Base-by-base conservation (phyloP, 2,888 invertebrate species). In the Cephus pygmeus region DNA sequence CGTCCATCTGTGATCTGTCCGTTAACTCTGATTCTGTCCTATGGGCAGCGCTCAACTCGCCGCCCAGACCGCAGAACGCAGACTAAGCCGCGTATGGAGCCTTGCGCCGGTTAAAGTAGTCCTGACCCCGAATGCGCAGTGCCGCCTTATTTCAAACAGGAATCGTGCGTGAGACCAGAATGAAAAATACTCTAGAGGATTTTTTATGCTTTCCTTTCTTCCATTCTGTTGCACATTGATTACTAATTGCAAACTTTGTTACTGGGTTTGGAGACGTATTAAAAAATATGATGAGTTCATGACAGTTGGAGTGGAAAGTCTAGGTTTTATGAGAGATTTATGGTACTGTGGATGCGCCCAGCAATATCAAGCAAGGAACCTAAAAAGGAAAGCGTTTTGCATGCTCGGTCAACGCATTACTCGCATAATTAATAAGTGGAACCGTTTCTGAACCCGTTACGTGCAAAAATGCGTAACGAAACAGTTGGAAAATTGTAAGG, bases 1-100 rank as follows among this genome's bases (percentile, higher is more conserved):
- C 86, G 82, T 85, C 87, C 87, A 85, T 87, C 85, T 83, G 87
- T 84, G 87, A 87, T 85, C 86, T 85, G 85, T 82, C 73, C 12
- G 71, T 80, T 79, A 79, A 82, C 81, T 86, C 83, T 78, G 76
- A 74, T 74, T 76, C 82, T 75, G 76, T 76, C 83, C 79, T 75
- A 33, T 56, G 33, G 73, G 40, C 36, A 31, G 31, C 81, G 77
- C 81, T 84, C 81, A 74, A 36, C 74, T 83, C 79, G 80, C 83
- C 80, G 79, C 78, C 78, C 75, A 81, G 87, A 84, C 83, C 82
- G 86, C 80, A 77, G 76, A 76, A 81, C 86, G 77, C 81, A 75
- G 33, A 34, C 31, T 75, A 74, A 73, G 69, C 12, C 23, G 34
- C 36, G 33, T 69, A 31, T 4, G 34, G 3, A 9, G 36, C n/a